phyloP scores from a whole-genome alignment of 2,113 vertebrate genomes.

The Sciurus niger region DNA sequence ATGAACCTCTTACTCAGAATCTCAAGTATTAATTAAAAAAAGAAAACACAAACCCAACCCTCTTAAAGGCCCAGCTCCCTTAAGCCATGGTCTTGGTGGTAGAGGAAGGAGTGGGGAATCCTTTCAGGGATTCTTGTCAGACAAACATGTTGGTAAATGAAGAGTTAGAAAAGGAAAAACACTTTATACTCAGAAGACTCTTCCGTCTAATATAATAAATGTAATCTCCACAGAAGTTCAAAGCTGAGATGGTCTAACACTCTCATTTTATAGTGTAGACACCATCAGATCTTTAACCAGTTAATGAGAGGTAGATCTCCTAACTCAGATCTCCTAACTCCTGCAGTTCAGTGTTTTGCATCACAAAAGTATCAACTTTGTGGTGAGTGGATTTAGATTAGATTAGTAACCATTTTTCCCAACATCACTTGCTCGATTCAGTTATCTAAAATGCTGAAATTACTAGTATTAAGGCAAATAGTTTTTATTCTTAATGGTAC shows the following conservation, averaged over 20 bases:
- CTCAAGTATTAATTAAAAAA: neutral
- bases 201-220: neutral
- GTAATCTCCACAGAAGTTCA: neutral
- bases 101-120: no score
- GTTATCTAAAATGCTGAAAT: neutral
- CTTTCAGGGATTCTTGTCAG: neutral
- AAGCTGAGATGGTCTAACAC: neutral
- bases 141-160: neutral
- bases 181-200: neutral
- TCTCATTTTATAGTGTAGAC: neutral
- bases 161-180: constrained; percentile 27
- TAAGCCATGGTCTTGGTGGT: neutral
- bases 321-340: neutral
- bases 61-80: neutral
- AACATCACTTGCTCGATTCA: neutral
- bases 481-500: neutral
- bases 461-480: neutral
- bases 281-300: neutral
- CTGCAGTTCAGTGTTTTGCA: neutral
- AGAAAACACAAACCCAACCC: no score
- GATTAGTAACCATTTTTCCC: neutral
- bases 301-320: constrained; percentile 7
- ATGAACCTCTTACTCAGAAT: constrained; percentile 13
- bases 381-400: neutral
- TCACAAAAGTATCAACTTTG: neutral